Conservation (phyloP, 2,797 vertebrate genomes). For the Tachyglossus aculeatus region DNA sequence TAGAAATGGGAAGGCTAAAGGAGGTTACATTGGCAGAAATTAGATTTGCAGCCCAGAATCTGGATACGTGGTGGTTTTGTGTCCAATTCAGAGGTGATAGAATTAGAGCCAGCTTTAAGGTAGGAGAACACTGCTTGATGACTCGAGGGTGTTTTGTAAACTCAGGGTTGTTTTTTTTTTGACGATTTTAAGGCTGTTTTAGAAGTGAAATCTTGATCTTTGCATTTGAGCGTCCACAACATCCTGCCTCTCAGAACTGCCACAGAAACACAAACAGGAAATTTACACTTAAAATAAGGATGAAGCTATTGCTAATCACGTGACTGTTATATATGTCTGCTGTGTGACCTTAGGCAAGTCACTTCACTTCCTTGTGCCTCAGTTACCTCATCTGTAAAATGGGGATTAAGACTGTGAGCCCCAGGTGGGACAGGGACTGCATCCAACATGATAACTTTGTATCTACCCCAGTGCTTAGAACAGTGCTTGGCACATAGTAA, state of each 20-base stretch:
- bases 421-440: too few relatives aligned
- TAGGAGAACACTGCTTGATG: slow-evolving; percentile 30
- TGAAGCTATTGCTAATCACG: background rate
- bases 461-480: too few relatives aligned
- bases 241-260: background rate
- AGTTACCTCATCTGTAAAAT: too few relatives aligned
- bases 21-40: slow-evolving; percentile 28
- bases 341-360: too few relatives aligned
- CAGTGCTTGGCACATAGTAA: too few relatives aligned
- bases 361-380: too few relatives aligned
- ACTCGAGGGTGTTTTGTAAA: slow-evolving; percentile 28
- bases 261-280: background rate
- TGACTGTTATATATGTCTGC: background rate
- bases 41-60: slow-evolving; percentile 29
- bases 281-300: background rate
- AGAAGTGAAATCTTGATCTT: slow-evolving; percentile 11
- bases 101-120: slow-evolving; percentile 6
- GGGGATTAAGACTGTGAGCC: too few relatives aligned
- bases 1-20: slow-evolving; percentile 10
- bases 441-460: too few relatives aligned
- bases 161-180: slow-evolving; percentile 24
- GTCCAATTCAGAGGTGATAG: slow-evolving; percentile 27
- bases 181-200: slow-evolving; percentile 11
- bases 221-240: background rate
- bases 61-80: slow-evolving; percentile 30